Percentiles rank a stretch among this genome's conserved stretches.
Conservation (phyloP, 2,113 vertebrate genomes). For the Miniopterus natalensis region DNA sequence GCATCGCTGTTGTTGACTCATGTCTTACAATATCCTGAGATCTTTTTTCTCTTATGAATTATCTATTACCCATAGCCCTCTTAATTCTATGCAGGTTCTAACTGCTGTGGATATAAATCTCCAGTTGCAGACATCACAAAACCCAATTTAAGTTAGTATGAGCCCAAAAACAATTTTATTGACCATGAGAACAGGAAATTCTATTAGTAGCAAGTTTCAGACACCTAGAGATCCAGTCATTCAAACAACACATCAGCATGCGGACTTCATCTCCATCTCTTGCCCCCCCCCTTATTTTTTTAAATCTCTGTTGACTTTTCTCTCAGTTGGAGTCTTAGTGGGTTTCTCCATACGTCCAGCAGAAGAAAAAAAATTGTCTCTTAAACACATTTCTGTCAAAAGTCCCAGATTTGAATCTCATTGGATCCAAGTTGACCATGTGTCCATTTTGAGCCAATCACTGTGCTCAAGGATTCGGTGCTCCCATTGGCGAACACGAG, state of each 20-base stretch:
- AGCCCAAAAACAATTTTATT: not conserved
- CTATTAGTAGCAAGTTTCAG: not conserved
- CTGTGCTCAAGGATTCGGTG: not conserved
- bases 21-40: not conserved
- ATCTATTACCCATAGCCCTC: not conserved
- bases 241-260: not conserved
- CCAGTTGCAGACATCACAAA: not conserved
- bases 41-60: not conserved
- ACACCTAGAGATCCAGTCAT: not conserved
- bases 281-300: not conserved
- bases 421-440: not conserved
- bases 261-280: not conserved
- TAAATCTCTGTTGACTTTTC: not conserved
- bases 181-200: not conserved
- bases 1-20: not conserved
- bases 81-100: not conserved
- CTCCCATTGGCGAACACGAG: not conserved
- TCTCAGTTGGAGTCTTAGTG: not conserved
- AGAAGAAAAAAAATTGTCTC: not conserved
- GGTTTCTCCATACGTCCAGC: not conserved
- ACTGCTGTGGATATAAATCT: not conserved
- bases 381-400: not conserved
- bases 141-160: not conserved
- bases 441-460: not conserved
- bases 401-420: not conserved